Conservation (phyloP, 2,797 vertebrate genomes). For the Strix occidentalis region DNA sequence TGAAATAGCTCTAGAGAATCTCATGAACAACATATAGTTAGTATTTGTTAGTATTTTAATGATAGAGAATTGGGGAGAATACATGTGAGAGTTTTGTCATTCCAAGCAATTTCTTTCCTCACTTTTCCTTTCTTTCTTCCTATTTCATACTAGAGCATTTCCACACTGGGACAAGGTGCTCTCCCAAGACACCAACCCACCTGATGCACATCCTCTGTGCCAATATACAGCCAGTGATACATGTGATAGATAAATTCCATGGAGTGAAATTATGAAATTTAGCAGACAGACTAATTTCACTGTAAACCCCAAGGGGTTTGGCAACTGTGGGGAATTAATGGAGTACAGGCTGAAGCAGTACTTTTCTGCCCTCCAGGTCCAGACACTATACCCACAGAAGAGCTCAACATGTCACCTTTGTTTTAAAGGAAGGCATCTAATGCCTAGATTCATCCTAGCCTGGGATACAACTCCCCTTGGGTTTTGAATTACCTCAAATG, state of each 20-base stretch:
- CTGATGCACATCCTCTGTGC: too few species aligned
- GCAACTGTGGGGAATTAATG: neutral
- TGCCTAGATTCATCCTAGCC: neutral
- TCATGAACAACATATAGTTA: neutral
- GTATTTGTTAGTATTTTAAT: neutral
- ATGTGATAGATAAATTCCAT: neutral
- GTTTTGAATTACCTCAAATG: constrained; percentile 13
- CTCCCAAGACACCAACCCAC: neutral
- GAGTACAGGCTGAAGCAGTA: neutral
- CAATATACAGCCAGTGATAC: fast-evolving
- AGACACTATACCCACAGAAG: neutral
- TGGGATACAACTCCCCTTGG: neutral
- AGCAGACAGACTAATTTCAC: fast-evolving
- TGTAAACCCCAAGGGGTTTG: neutral
- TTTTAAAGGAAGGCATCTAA: neutral
- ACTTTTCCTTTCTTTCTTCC: neutral
- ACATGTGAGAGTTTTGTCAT: neutral
- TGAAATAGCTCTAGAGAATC: neutral
- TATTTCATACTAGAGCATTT: neutral
- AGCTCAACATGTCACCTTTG: neutral
- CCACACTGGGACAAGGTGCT: neutral
- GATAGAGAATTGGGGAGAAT: neutral
- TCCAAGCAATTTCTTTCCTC: neutral
- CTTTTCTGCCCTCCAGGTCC: neutral
- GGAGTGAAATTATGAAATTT: neutral